Base-by-base conservation (phyloP, 2,113 vertebrate species). In the Phylloscopus whistleri region DNA sequence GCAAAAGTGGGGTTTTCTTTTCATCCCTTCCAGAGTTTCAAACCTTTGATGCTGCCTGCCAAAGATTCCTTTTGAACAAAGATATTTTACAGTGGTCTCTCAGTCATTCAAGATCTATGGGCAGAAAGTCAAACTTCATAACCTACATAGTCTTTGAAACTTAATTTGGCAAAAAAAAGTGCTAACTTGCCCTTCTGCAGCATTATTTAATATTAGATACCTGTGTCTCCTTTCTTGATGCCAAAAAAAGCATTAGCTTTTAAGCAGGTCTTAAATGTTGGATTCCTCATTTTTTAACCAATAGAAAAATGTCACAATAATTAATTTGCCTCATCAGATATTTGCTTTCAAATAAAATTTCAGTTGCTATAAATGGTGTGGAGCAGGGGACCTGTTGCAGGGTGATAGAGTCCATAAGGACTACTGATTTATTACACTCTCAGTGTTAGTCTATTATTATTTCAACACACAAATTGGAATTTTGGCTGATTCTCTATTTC, bases 101-200 rank as follows among this genome's bases (percentile, higher is more conserved):
- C 97, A 96, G 94, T 98, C 96, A 97, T 68, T 96, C 84, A 93
- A 96, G 80, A 97, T 96, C 96, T 94, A 93, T 13, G 11, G 90
- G 55, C 88, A 97, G 87, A 94, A 96, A 97, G 95, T 95, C 93
- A 96, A 96, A 95, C 87, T 97, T 96, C 77, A 92, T 96, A 97
- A 97, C 92, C 92, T 95, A 90, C 74, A 90, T 4, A 87, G 86
- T 95, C 96, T 98, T 97, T 98, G 96, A 97, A 98, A 97, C 91
- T 97, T 96, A 97, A 97, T 97, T 97, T 98, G 97, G 97, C 96
- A 97, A 96, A 95, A 90, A 90, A 89, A 97, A 96, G 90, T 94
- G 92, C 96, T 97, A 97, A 93, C 94, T 92, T 93, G 94, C 14
- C 43, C 90, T 96, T 97, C 92, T 95, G 84, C 90, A 96, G 84